phyloP scores from a whole-genome alignment of 2,797 vertebrate genomes.

The Cossypha heuglini region DNA sequence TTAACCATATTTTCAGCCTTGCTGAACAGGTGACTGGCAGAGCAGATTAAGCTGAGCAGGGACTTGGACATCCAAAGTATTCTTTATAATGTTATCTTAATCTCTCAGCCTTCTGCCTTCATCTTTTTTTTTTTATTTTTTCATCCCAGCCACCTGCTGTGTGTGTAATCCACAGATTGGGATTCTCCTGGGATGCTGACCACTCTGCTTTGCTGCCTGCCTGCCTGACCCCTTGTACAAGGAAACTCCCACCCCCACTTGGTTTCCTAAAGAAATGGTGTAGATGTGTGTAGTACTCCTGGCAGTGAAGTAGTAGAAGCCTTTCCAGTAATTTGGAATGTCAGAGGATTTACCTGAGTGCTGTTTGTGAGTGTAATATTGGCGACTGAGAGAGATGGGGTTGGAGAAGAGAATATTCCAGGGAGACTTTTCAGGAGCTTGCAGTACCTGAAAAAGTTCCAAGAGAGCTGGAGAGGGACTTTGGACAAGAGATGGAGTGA shows the following conservation, averaged over 20 bases:
- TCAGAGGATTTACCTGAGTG: background rate
- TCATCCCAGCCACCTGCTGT: background rate
- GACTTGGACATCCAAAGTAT: background rate
- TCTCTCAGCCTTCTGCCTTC: background rate
- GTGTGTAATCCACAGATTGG: background rate
- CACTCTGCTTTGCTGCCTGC: background rate
- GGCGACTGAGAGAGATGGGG: background rate
- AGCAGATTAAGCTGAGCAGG: background rate
- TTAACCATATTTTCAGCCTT: background rate
- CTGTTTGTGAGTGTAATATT: background rate
- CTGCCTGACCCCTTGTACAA: background rate
- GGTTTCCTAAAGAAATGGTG: background rate
- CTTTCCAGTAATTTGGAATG: background rate
- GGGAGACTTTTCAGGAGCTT: background rate
- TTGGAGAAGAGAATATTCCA: background rate
- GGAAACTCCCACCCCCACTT: background rate
- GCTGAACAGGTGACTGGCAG: background rate
- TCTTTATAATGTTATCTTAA: background rate
- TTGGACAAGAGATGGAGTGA: accelerated
- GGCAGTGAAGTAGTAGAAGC: background rate
- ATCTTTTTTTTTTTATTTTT: background rate
- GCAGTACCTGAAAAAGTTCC: background rate
- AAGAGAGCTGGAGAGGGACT: background rate
- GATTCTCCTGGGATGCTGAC: background rate
- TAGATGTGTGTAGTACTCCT: background rate